Evolutionary conservation across 1,140 invertebrate genomes (phyloP).

Genomic region (Apocrypta bakeri): DNA sequence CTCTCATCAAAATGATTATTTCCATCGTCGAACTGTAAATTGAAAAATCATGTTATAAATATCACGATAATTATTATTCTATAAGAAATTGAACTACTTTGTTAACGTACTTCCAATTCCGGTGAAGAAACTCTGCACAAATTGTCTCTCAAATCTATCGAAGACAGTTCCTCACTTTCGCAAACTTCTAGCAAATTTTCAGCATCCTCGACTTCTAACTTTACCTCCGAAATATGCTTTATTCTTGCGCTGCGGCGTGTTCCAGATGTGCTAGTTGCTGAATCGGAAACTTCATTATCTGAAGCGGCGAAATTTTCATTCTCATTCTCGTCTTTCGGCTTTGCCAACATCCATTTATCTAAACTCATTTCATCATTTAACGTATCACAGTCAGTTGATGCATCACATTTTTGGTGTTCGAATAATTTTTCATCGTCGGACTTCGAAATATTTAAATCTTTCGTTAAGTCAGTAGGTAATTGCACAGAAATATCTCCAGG

Average conservation of each 20-base stretch:
- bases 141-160: slow-evolving; percentile 49
- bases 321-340: slow-evolving; percentile 48
- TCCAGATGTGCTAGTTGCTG: slow-evolving; percentile 2
- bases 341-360: slow-evolving; percentile 46
- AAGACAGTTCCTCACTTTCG: slow-evolving; percentile 45
- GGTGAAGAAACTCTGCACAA: slow-evolving; percentile 49
- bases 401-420: slow-evolving; percentile 53
- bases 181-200: slow-evolving; percentile 32
- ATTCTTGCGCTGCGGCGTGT: slow-evolving; percentile 39
- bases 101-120: slow-evolving; percentile 21
- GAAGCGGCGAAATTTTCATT: slow-evolving; percentile 26
- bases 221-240: not conserved
- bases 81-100: not conserved
- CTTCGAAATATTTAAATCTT: slow-evolving; percentile 54
- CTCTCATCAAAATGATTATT: slow-evolving; percentile 41
- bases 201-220: slow-evolving; percentile 39
- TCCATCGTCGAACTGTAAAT: slow-evolving; percentile 4
- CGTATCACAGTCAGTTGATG: slow-evolving; percentile 15
- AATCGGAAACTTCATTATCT: slow-evolving; percentile 28
- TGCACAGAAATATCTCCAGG: not conserved
- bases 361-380: slow-evolving; percentile 50
- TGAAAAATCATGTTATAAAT: slow-evolving; percentile 9
- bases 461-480: not conserved
- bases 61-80: not conserved
- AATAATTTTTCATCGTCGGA: slow-evolving; percentile 64